Evolutionary conservation across 2,113 vertebrate species (phyloP), one percentile per base, ranked within the genome.

Genomic region (Paramisgurnus dabryanus): DNA sequence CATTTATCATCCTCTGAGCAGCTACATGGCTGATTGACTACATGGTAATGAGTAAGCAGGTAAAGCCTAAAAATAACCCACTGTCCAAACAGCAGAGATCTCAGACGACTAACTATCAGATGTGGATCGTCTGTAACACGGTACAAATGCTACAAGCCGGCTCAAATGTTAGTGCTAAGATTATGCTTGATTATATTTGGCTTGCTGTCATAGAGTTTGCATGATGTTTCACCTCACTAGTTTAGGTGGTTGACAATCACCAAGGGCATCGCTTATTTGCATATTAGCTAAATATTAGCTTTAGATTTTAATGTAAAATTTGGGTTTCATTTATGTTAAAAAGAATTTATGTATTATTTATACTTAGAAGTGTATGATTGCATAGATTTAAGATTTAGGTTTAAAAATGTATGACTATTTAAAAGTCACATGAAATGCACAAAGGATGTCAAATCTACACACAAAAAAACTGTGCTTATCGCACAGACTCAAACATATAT

Each of bases 61-160:
- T 80, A 80, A 75, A 61, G 67, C 80, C 77, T 76, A 75, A 80
- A 80, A 85, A 82, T 76, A 79, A 22, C 49, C 34, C 4, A 1
- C 15, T 57, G 67, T 84, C 75, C 72, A 79, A 84, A 81, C 71
- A 79, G 40, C 55, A 81, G 79, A 78, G 41, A 49, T 53, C 57
- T 27, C 69, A 69, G 40, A 4, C n/a, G 55, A 70, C 75, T 84
- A 77, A 84, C 67, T 78, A 49, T 27, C 40, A 74, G 82, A 75
- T 79, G 79, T 78, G 69, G 65, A 78, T 47, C 64, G 78, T 65
- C 50, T 73, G n/a, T 0, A 55, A 74, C 55, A 27, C n/a, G 13
- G 17, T 43, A 73, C 40, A 41, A 15, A 58, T 72, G 34, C 49
- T 55, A 47, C 7, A 34, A 34, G 27, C 27, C 49, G 34, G 67